These are phyloP conservation scores for Lagenorhynchus albirostris DNA, from an alignment of 2,113 vertebrate species.

Conservation along the genomic window DNA sequence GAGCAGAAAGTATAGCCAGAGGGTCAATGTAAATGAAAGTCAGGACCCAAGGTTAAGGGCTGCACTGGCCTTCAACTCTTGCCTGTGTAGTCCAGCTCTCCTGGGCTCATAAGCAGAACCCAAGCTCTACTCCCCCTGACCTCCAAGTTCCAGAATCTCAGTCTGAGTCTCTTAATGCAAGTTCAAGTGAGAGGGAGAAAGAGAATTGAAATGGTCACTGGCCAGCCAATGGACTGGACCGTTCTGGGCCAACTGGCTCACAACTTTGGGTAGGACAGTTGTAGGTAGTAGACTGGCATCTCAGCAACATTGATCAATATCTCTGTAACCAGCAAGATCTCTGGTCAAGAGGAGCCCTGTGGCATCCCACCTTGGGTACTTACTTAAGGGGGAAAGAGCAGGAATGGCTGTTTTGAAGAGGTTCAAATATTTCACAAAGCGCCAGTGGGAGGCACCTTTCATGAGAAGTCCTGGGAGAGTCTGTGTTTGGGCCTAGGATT, in stretches of 20 bases:
- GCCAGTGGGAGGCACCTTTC: neutral
- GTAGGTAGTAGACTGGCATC: neutral
- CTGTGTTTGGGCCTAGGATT: neutral
- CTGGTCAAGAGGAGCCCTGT: neutral
- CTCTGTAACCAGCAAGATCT: neutral
- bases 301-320: neutral
- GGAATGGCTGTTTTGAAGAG: neutral
- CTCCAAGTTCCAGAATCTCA: neutral
- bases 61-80: neutral
- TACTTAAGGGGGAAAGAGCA: neutral
- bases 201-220: neutral
- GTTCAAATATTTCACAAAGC: neutral
- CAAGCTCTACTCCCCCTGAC: neutral
- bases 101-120: neutral
- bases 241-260: neutral
- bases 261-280: neutral
- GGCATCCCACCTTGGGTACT: neutral
- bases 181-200: neutral
- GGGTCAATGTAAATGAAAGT: neutral
- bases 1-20: neutral
- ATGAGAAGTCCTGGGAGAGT: neutral
- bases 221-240: neutral
- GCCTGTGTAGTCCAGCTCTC: neutral
- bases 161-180: neutral
- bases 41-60: neutral